phyloP scores from a whole-genome alignment of 2,797 vertebrate genomes.

The Enteromius fasciolatus region DNA sequence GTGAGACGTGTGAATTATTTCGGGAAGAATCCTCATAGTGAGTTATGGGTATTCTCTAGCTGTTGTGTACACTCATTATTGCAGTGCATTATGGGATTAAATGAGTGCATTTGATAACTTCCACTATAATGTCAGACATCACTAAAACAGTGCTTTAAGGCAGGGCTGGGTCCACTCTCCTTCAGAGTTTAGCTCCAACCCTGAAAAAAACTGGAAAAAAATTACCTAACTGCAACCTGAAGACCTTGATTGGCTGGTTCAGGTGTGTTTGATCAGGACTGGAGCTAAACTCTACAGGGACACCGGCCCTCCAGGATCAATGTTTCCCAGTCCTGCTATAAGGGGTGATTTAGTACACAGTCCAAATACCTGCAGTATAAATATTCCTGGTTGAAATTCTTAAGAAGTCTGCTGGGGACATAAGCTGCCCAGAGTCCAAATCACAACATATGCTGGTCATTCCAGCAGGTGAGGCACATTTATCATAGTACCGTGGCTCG shows the following conservation, averaged over 20 bases:
- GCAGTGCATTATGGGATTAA: neutral
- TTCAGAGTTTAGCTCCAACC: too few species aligned
- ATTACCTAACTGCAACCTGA: too few species aligned
- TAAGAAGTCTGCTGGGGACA: neutral
- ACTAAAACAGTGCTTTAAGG: neutral
- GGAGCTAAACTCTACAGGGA: too few species aligned
- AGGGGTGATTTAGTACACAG: neutral
- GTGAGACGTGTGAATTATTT: neutral
- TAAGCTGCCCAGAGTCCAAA: neutral
- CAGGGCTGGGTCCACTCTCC: too few species aligned
- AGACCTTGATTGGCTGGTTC: too few species aligned
- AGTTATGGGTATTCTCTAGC: neutral
- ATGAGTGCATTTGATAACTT: neutral
- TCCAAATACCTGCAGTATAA: neutral
- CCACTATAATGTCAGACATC: neutral
- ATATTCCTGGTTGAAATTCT: neutral
- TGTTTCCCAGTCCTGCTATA: neutral
- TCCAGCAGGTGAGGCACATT: constrained; percentile 5
- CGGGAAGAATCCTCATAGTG: neutral
- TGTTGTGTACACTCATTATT: neutral
- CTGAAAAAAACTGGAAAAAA: too few species aligned
- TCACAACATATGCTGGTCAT: constrained; percentile 1
- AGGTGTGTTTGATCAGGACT: too few species aligned
- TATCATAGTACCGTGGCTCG: neutral
- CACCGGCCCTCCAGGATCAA: too few species aligned